Base-by-base conservation (phyloP, 1,140 invertebrate genomes). In the Penaeus chinensis region DNA sequence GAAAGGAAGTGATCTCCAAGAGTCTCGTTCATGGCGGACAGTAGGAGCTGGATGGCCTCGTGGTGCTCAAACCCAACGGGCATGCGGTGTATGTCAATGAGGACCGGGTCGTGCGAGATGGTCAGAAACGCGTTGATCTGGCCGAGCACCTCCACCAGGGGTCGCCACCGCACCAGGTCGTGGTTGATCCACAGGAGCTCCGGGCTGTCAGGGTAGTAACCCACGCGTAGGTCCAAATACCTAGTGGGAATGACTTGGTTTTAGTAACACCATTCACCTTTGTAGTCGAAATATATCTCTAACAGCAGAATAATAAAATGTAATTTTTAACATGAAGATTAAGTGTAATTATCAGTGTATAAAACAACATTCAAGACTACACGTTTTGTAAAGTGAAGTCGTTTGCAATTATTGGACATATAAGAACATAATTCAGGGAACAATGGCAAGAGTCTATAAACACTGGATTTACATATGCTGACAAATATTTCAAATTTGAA, bases 21-120 rank as follows among this genome's bases (percentile, higher is more conserved):
- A 22, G 85, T 85, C 13, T 69, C 24, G 63, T 89, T 87, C 74
- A 89, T 76, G n/a, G 84, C 61, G 11, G 84, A 83, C 60, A 89
- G 24, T 27, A 88, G 84, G 3, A 85, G 77, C 24, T 54, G 81
- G 63, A 79, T 3, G 18, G 71, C 85, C 69, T 89, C 83, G 2
- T 74, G 65, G 7, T 69, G 79, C 8, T 91, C 85, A 62, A 92
- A 92, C 8, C 91, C 91, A 20, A 90, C 85, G 62, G 90, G 90
- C 37, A 92, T 92, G 13, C 91, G 89, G 82, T 92, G 92, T 63
- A 92, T 91, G 74, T 92, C 92, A 27, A 92, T 83, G 27, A 92
- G 90, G 1, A 92, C 89, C 5, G 92, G 91, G 63, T 92, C 92
- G n/a, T 91, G 89, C 2, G 91, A 91, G 0, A 91, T 89, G 42